Evolutionary conservation across 2,113 vertebrate genomes (phyloP).

Genomic region (Stigmatopora argus): DNA sequence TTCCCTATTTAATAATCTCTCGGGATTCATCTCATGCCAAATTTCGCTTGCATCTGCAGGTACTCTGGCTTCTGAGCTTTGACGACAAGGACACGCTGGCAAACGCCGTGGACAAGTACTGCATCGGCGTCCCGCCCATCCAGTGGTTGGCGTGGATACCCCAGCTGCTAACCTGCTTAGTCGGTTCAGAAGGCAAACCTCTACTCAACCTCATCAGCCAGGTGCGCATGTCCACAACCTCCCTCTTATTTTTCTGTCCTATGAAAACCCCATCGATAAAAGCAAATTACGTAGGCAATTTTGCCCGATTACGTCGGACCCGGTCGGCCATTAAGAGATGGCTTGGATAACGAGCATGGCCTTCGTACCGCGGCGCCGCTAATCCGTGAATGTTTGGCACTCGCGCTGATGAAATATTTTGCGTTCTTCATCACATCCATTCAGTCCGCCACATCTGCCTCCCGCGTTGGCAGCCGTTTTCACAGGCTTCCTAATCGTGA

Average conservation of each 20-base stretch:
- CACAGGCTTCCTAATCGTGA: constrained; percentile 42
- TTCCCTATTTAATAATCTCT: constrained; percentile 5
- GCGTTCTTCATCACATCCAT: constrained; percentile 9
- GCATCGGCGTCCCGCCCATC: constrained; percentile 91
- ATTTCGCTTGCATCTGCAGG: constrained; percentile 60
- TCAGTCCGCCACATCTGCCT: constrained; percentile 37
- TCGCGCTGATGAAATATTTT: constrained; percentile 7
- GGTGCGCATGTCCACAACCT: constrained; percentile 56
- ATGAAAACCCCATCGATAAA: neutral
- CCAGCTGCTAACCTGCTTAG: constrained; percentile 91
- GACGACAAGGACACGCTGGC: constrained; percentile 96
- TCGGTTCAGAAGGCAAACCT: constrained; percentile 94
- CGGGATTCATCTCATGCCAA: neutral
- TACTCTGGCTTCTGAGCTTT: constrained; percentile 95
- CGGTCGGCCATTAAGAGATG: too few relatives aligned
- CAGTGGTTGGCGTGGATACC: constrained; percentile 99
- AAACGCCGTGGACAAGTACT: constrained; percentile 92
- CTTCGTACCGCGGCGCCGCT: neutral
- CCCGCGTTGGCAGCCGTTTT: constrained; percentile 24
- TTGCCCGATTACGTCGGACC: neutral
- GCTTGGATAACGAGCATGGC: neutral
- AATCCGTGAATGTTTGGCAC: constrained; percentile 7
- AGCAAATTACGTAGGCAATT: neutral
- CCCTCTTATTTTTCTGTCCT: neutral
- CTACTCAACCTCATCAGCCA: constrained; percentile 95